A percentile compares a stretch with the other conserved stretches of the same genome.
Evolutionary conservation across 2,888 invertebrate genomes (phyloP).

Genomic region (Drosophila pseudotalamancana): DNA sequence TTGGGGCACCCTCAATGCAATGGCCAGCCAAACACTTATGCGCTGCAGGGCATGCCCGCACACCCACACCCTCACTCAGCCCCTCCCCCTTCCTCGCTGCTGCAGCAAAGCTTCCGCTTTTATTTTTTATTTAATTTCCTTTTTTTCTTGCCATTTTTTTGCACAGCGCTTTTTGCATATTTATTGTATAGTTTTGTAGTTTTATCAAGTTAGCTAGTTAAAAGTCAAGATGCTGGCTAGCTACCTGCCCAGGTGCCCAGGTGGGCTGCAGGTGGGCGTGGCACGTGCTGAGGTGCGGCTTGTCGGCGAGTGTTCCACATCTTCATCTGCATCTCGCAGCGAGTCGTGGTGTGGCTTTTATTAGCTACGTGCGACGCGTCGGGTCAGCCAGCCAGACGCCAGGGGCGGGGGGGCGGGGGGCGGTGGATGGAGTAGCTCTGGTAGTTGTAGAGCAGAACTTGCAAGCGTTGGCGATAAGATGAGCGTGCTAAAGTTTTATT

Average conservation of each 20-base stretch:
- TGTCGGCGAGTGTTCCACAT: slow-evolving; percentile 53
- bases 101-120: neutral
- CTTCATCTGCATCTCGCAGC: slow-evolving; percentile 54
- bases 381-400: slow-evolving; percentile 29
- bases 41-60: slow-evolving; percentile 40
- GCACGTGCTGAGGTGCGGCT: slow-evolving; percentile 40
- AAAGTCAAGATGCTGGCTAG: slow-evolving; percentile 72
- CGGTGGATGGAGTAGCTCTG: neutral
- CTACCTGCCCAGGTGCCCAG: slow-evolving; percentile 15
- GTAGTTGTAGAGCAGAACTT: slow-evolving; percentile 48
- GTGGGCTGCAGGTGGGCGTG: slow-evolving; percentile 34
- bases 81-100: slow-evolving; percentile 1
- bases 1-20: slow-evolving; percentile 48
- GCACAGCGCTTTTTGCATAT: slow-evolving; percentile 64
- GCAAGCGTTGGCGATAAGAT: slow-evolving; percentile 70
- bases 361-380: slow-evolving; percentile 66
- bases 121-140: slow-evolving; percentile 10
- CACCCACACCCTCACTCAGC: neutral
- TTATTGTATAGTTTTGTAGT: slow-evolving; percentile 79
- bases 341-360: slow-evolving; percentile 62
- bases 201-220: slow-evolving; percentile 78
- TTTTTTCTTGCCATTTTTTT: slow-evolving; percentile 7
- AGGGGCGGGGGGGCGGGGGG: neutral
- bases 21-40: slow-evolving; percentile 66
- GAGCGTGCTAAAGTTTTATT: slow-evolving; percentile 78